Evolutionary conservation across 2,888 invertebrate genomes (phyloP).

Genomic region (Stomorhina lunata): DNA sequence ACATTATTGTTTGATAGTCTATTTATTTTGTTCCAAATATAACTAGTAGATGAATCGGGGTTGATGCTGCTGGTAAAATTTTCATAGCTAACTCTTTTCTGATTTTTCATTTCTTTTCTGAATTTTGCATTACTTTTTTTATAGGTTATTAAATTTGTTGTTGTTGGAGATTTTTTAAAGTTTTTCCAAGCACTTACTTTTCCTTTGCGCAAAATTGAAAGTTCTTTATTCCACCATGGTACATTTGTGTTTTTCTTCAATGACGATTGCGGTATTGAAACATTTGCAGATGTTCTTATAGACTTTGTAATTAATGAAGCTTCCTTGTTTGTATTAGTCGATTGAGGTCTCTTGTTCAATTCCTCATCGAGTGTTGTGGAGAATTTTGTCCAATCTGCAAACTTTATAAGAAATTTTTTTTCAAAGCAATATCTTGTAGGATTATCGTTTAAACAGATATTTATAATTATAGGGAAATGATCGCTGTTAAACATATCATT

Average conservation of each 20-base stretch:
- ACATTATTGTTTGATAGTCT: not conserved
- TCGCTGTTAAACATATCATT: slow-evolving; percentile 41
- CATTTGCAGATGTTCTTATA: slow-evolving; percentile 1
- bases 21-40: slow-evolving; percentile 17
- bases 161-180: not conserved
- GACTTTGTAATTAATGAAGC: not conserved
- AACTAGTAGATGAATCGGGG: not conserved
- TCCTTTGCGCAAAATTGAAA: not conserved
- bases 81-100: slow-evolving; percentile 4
- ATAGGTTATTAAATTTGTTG: not conserved
- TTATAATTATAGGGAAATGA: slow-evolving; percentile 42
- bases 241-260: not conserved
- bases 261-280: slow-evolving; percentile 2
- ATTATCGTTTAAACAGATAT: not conserved
- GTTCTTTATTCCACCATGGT: not conserved
- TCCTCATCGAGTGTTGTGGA: not conserved
- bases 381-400: no score
- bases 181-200: not conserved
- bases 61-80: slow-evolving; percentile 16
- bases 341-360: not conserved
- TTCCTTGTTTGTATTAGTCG: not conserved
- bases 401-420: no score
- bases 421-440: not conserved
- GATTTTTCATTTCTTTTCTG: slow-evolving; percentile 12
- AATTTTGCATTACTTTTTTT: slow-evolving; percentile 23